Conservation (phyloP, 2,113 vertebrate species). For the Nesoenas mayeri region DNA sequence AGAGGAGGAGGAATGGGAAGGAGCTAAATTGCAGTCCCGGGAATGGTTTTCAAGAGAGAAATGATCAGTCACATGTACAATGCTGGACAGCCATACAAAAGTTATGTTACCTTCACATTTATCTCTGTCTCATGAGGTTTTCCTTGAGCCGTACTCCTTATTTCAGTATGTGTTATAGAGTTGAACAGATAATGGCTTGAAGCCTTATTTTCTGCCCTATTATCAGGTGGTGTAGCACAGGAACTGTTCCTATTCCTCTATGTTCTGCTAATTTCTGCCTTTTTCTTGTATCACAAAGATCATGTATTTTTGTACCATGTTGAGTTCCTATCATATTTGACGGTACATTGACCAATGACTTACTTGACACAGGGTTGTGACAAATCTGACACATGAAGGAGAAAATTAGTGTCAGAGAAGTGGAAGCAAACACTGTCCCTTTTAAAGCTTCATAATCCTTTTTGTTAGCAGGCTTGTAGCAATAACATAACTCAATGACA, state of each 20-base stretch:
- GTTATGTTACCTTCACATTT: background rate
- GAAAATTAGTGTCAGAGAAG: background rate
- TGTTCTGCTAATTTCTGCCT: background rate
- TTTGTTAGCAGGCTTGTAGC: background rate
- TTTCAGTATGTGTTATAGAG: background rate
- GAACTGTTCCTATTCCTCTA: background rate
- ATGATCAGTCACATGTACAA: background rate
- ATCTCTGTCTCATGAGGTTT: background rate
- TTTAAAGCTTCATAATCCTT: background rate
- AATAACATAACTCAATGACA: background rate
- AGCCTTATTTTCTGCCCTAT: background rate
- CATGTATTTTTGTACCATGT: background rate
- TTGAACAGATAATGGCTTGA: background rate
- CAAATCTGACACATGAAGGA: background rate
- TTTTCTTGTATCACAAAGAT: background rate
- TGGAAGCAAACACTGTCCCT: background rate
- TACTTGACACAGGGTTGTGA: background rate
- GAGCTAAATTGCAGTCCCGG: background rate
- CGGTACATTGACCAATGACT: background rate
- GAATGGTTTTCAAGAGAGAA: background rate
- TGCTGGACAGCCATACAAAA: background rate
- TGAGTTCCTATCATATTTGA: background rate
- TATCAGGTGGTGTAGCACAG: background rate
- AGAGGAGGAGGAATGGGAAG: background rate
- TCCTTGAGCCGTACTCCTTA: background rate